These are phyloP conservation scores for Sylvia atricapilla DNA, from an alignment of 2,113 vertebrate species.

Conservation along the genomic window DNA sequence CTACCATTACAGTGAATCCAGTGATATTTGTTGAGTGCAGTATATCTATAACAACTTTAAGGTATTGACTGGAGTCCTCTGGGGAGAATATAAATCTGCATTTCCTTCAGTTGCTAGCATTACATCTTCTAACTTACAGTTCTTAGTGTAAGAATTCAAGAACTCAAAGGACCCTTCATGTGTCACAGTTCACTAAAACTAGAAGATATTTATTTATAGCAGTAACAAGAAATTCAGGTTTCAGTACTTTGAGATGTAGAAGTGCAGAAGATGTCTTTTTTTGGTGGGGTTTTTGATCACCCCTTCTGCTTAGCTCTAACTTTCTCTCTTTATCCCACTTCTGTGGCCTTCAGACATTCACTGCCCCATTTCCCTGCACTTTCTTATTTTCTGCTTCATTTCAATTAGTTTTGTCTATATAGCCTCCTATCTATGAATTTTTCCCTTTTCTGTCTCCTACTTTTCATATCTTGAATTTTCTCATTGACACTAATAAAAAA, in stretches of 20 bases:
- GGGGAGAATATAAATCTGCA: not conserved
- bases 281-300: not conserved
- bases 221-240: not conserved
- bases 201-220: not conserved
- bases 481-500: not conserved
- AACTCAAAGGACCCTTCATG: not conserved
- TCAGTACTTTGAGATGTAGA: not conserved
- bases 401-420: not conserved
- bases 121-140: not conserved
- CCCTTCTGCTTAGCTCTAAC: not conserved
- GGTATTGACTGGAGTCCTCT: not conserved
- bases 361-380: not conserved
- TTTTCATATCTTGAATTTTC: not conserved
- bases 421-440: not conserved
- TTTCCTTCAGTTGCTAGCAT: not conserved
- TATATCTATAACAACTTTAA: not conserved
- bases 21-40: not conserved
- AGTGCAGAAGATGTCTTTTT: not conserved
- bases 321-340: not conserved
- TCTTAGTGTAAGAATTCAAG: not conserved
- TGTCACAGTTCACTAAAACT: not conserved
- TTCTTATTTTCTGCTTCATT: not conserved
- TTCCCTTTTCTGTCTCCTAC: not conserved
- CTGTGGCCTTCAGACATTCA: not conserved
- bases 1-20: not conserved